Evolutionary conservation across 2,113 vertebrate species (phyloP).

Genomic region (Hypanus sabinus): DNA sequence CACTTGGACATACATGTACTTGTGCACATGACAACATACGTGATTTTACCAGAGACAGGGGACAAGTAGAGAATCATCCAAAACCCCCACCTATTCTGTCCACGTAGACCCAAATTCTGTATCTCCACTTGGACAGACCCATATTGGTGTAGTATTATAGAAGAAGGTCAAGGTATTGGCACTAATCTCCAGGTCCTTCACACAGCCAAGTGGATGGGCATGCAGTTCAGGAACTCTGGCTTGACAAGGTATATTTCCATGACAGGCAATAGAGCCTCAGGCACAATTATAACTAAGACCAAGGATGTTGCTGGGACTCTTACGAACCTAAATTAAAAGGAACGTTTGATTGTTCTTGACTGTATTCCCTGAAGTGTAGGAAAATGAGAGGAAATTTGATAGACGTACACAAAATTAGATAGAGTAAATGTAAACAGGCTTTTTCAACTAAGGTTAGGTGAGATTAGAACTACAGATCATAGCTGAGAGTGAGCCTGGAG

Average conservation of each 20-base stretch:
- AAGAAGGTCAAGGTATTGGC: neutral
- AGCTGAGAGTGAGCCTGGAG: no score
- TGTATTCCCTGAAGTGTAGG: no score
- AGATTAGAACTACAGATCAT: no score
- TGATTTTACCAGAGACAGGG: neutral
- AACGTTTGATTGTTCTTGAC: no score
- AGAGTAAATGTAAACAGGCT: no score
- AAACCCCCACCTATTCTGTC: neutral
- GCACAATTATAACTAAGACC: neutral
- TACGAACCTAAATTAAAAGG: no score
- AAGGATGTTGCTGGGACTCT: no score
- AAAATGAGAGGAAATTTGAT: no score
- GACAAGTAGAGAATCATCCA: neutral
- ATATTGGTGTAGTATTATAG: neutral
- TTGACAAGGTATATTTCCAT: neutral
- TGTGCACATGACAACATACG: no score
- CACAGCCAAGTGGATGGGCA: neutral
- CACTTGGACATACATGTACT: no score
- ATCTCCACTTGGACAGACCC: neutral
- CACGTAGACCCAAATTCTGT: neutral
- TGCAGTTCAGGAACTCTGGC: neutral
- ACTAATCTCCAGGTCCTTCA: neutral
- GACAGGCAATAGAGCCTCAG: neutral
- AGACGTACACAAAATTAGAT: no score
- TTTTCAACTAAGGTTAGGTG: no score